Conservation (phyloP, 2,888 invertebrate genomes). For the Agonopterix subpropinquella region DNA sequence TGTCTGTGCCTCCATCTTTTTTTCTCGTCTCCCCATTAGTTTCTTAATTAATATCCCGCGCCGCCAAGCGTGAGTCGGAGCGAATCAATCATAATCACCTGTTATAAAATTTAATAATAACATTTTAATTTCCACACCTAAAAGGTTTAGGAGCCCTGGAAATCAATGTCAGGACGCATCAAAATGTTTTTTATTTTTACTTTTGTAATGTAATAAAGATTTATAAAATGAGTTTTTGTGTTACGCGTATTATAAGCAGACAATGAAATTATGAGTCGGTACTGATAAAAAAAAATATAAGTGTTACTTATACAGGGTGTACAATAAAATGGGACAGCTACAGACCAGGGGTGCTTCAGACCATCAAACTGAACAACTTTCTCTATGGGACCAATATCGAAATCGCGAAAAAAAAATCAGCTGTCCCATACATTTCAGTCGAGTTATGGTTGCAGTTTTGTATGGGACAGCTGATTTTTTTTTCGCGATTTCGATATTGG, state of each 20-base stretch:
- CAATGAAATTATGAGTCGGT: too few species aligned
- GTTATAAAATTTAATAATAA: conserved; percentile 32
- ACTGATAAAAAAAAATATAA: too few species aligned
- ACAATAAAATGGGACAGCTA: too few species aligned
- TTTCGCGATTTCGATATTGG: too few species aligned
- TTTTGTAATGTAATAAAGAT: not conserved
- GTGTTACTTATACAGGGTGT: too few species aligned
- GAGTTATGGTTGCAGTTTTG: too few species aligned
- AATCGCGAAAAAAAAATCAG: too few species aligned
- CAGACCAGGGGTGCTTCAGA: too few species aligned
- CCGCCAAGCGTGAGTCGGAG: conserved; percentile 33
- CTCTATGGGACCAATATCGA: too few species aligned
- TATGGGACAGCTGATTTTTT: too few species aligned
- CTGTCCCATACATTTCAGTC: too few species aligned
- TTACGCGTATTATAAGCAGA: not conserved
- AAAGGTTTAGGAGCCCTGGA: conserved; percentile 18
- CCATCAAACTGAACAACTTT: too few species aligned
- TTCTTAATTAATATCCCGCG: conserved; percentile 67
- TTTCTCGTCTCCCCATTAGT: conserved; percentile 62
- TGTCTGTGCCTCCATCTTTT: conserved; percentile 32
- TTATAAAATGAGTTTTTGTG: not conserved
- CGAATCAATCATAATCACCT: conserved; percentile 67
- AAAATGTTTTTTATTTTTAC: conserved; percentile 5
- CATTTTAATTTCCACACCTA: conserved; percentile 37
- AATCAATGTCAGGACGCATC: conserved; percentile 5